Evolutionary conservation across 2,113 vertebrate species (phyloP).

Genomic region (Chascanopsetta lugubris): DNA sequence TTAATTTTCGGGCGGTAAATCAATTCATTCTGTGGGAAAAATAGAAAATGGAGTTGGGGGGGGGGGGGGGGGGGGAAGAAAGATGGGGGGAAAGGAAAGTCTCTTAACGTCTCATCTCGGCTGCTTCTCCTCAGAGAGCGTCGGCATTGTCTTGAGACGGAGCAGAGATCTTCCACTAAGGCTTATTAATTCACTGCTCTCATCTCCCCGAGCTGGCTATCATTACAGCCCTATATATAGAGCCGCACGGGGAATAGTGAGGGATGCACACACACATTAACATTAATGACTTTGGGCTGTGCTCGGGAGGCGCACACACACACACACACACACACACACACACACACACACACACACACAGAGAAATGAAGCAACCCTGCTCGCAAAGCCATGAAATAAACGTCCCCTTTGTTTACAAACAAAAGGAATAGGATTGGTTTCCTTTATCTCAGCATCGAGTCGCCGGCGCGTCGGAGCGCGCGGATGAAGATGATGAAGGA

Average conservation of each 20-base stretch:
- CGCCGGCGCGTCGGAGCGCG: slow-evolving; percentile 18
- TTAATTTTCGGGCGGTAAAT: slow-evolving; percentile 43
- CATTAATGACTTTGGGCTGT: slow-evolving; percentile 82
- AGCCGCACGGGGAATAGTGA: slow-evolving; percentile 73
- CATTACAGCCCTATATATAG: slow-evolving; percentile 85
- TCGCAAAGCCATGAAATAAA: slow-evolving; percentile 55
- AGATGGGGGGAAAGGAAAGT: slow-evolving; percentile 48
- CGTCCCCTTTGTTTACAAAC: slow-evolving; percentile 70
- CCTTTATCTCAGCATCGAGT: slow-evolving; percentile 33
- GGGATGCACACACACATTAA: slow-evolving; percentile 80
- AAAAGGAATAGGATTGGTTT: slow-evolving; percentile 46
- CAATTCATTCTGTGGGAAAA: slow-evolving; percentile 57
- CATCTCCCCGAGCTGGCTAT: slow-evolving; percentile 82
- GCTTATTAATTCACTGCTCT: slow-evolving; percentile 82
- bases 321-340: background rate
- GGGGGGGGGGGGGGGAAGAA: slow-evolving; percentile 28
- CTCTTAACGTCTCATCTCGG: slow-evolving; percentile 70
- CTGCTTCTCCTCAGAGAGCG: slow-evolving; percentile 72
- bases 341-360: background rate
- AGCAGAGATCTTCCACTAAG: slow-evolving; percentile 74
- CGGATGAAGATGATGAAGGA: slow-evolving; percentile 58
- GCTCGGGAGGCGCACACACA: slow-evolving; percentile 58
- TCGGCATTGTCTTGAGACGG: slow-evolving; percentile 76
- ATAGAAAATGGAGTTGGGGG: slow-evolving; percentile 46
- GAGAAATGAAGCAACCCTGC: slow-evolving; percentile 34